Conservation (phyloP, 2,888 invertebrate genomes). For the Venustoraphidia nigricollis region DNA sequence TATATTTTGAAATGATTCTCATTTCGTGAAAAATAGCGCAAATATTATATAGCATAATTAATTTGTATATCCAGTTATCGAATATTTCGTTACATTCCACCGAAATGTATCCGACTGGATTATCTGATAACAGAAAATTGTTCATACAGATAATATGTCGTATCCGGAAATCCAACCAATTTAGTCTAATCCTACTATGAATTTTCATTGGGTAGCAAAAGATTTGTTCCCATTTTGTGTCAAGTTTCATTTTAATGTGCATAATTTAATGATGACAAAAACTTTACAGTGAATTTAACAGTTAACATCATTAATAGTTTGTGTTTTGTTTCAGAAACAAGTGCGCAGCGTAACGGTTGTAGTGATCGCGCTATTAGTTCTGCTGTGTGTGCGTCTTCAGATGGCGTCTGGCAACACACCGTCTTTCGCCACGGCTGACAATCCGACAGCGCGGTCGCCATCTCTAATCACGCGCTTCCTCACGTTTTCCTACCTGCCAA, state of each 20-base stretch:
- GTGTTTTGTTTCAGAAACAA: constrained; percentile 44
- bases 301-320: not conserved
- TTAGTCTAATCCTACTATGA: too few species aligned
- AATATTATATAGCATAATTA: too few species aligned
- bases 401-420: constrained; percentile 62
- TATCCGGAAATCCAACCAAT: too few species aligned
- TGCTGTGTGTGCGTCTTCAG: constrained; percentile 62
- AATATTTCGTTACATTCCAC: too few species aligned
- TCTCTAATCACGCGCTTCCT: constrained; percentile 65
- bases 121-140: too few species aligned
- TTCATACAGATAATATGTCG: too few species aligned
- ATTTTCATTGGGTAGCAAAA: too few species aligned
- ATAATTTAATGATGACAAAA: not conserved
- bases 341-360: constrained; percentile 55
- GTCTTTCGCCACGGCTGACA: constrained; percentile 86
- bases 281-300: not conserved
- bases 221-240: constrained; percentile 1
- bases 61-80: too few species aligned
- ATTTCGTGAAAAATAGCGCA: too few species aligned
- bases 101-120: too few species aligned
- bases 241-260: not conserved
- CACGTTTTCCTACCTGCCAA: constrained; percentile 85
- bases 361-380: constrained; percentile 45
- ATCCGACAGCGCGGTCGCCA: constrained; percentile 83
- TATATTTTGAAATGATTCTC: too few species aligned